These are phyloP conservation scores for Byasa hedistus DNA, from an alignment of 2,888 invertebrate species.

Conservation along the genomic window DNA sequence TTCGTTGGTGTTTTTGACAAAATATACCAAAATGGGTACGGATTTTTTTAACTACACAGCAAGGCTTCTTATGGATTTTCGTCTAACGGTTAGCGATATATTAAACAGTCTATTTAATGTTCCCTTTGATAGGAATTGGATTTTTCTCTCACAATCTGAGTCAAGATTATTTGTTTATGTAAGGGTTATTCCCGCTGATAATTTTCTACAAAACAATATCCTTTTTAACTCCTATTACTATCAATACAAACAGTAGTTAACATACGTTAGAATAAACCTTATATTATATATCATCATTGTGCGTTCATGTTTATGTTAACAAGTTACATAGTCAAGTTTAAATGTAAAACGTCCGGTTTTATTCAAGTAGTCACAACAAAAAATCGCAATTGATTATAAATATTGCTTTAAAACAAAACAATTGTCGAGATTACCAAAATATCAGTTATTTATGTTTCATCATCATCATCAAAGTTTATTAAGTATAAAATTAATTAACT, in stretches of 20 bases:
- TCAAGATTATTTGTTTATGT: no score
- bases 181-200: no score
- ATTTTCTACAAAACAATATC: background rate
- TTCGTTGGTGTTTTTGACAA: no score
- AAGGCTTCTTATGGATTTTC: no score
- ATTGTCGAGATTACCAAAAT: conserved; percentile 39
- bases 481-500: background rate
- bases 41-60: no score
- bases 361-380: conserved; percentile 32
- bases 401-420: conserved; percentile 32
- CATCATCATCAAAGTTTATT: conserved; percentile 25
- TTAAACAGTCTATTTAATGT: no score
- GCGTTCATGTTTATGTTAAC: conserved; percentile 9
- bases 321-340: no score
- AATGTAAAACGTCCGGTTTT: background rate
- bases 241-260: background rate
- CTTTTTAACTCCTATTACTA: background rate
- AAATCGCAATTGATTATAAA: conserved; percentile 17
- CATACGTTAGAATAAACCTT: background rate
- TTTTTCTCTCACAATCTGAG: no score
- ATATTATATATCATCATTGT: background rate
- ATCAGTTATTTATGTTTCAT: no score
- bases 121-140: no score
- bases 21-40: no score
- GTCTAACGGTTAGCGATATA: no score